Percentiles rank a stretch among this genome's conserved stretches.
Evolutionary conservation across 1,140 invertebrate genomes (phyloP).

Genomic region (Tetraneura akinire): DNA sequence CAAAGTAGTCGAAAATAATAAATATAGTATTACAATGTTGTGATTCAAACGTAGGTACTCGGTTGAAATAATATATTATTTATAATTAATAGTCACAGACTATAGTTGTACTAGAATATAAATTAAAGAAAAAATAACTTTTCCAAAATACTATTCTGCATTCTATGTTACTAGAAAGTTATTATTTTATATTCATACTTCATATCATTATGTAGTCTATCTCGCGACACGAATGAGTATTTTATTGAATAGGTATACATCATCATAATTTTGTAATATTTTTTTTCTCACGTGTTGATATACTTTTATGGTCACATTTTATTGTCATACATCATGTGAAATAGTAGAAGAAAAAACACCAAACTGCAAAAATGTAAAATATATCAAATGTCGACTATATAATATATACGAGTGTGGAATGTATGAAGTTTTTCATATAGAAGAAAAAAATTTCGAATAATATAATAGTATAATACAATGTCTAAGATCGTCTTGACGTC

Average conservation of each 20-base stretch:
- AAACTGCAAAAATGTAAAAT: not conserved
- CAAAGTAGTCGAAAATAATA: too few species aligned
- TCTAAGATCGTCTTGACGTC: too few species aligned
- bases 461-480: too few species aligned
- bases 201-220: not conserved
- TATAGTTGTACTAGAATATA: not conserved
- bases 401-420: too few species aligned
- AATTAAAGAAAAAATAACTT: not conserved
- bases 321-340: conserved; percentile 18
- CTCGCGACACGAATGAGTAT: conserved; percentile 9
- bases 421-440: not conserved
- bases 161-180: conserved; percentile 15
- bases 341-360: not conserved
- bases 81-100: not conserved
- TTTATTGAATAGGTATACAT: not conserved
- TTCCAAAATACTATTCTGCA: not conserved
- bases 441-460: not conserved
- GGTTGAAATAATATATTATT: not conserved
- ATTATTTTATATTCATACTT: conserved; percentile 2
- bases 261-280: conserved; percentile 15
- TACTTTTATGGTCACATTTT: conserved; percentile 13
- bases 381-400: not conserved
- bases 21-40: not conserved
- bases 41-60: not conserved
- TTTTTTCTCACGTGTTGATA: conserved; percentile 11